Conservation (phyloP, 1,140 invertebrate genomes). For the Dinoponera quadriceps region DNA sequence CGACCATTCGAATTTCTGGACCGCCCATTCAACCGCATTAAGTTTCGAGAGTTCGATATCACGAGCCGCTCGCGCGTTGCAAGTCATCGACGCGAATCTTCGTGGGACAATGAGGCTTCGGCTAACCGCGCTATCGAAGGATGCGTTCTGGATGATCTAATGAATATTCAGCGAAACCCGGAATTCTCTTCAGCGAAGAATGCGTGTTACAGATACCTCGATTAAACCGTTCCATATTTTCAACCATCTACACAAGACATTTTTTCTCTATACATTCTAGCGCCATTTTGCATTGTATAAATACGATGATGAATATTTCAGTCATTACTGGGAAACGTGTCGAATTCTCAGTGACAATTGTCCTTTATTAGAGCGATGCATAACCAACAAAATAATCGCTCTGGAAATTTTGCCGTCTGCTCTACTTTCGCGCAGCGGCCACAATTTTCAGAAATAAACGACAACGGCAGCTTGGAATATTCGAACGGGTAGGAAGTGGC, state of each 20-base stretch:
- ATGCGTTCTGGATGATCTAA: slow-evolving; percentile 13
- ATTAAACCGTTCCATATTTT: background rate
- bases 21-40: slow-evolving; percentile 6
- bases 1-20: background rate
- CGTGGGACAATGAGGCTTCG: slow-evolving; percentile 23
- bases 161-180: slow-evolving; percentile 55
- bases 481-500: slow-evolving; percentile 1
- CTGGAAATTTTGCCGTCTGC: slow-evolving; percentile 47
- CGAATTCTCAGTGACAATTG: background rate
- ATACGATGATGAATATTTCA: background rate
- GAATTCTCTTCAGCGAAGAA: slow-evolving; percentile 1
- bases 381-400: slow-evolving; percentile 48
- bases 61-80: slow-evolving; percentile 2
- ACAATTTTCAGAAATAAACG: slow-evolving; percentile 43
- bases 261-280: too few relatives aligned
- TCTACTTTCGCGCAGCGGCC: slow-evolving; percentile 28
- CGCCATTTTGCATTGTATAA: slow-evolving; percentile 9
- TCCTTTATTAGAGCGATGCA: background rate
- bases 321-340: background rate
- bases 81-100: slow-evolving; percentile 43
- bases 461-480: background rate
- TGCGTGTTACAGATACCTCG: background rate
- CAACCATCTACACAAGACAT: too few relatives aligned
- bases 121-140: background rate
- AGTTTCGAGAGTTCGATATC: slow-evolving; percentile 41